Base-by-base conservation (phyloP, 2,113 vertebrate genomes). In the Petroica traversi region DNA sequence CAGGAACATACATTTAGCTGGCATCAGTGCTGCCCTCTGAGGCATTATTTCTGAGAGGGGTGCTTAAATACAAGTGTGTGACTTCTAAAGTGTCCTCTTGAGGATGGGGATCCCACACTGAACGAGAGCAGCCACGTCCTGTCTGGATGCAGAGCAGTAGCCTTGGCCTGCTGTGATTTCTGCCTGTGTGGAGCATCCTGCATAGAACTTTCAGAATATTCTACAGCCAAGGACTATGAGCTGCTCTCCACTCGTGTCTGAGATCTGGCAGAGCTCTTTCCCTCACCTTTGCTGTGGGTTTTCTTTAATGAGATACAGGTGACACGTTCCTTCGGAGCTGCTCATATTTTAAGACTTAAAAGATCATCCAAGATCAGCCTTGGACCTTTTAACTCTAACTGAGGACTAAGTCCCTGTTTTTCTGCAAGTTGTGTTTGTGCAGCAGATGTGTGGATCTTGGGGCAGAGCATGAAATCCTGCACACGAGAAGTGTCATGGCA, bases 401-500 rank as follows among this genome's bases (percentile, higher is more conserved):
- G 61, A 73, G 38, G 40, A 64, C 6, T 11, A 13, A 66, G 23
- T 52, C 62, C 20, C n/a, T 51, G 16, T 0, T 85, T 95, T 77
- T 66, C 49, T 68, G 5, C 4, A 9, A 43, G 28, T 41, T n/a
- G 29, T 89, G 51, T 85, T 93, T 87, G 84, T 78, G 64, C 59
- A 46, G 61, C 89, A 87, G 73, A 45, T 79, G 64, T 49, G 43
- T 67, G 62, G 52, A 4, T 61, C 36, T 91, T 0, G 0, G 67
- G 63, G 46, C 72, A 83, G 78, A 75, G 63, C 29, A 55, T 66
- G 59, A 69, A 38, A 52, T 55, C 34, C 34, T 2, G 6, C 66
- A 14, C 66, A 14, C 0, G 1, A n/a, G 45, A 49, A 52, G 28
- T 64, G 62, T 61, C 3, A 0, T n/a, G 54, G 72, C 76, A 34